phyloP scores from a whole-genome alignment of 1,140 invertebrate species.

The Bombus soroeensis region DNA sequence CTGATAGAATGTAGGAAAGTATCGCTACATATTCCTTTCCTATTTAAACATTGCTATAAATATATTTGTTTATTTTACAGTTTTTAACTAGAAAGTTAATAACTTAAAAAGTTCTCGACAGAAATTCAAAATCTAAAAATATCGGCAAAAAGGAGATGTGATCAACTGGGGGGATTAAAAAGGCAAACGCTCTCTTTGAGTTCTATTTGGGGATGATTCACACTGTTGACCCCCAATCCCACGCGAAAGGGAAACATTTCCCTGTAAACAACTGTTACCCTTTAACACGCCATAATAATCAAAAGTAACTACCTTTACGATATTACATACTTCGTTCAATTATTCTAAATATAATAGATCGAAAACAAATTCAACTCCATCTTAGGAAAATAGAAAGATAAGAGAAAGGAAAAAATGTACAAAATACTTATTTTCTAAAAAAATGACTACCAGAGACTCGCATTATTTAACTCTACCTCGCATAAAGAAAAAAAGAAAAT shows the following conservation, averaged over 20 bases:
- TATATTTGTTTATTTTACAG: not conserved
- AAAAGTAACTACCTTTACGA: not conserved
- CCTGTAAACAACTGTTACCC: constrained; percentile 36
- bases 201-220: constrained; percentile 28
- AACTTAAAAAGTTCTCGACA: not conserved
- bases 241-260: constrained; percentile 29
- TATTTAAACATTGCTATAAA: not conserved
- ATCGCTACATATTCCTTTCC: not conserved
- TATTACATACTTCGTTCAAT: too few species aligned
- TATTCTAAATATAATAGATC: not conserved
- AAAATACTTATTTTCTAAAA: not conserved
- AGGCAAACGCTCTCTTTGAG: constrained; percentile 17
- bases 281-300: not conserved
- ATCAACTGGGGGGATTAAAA: constrained; percentile 13
- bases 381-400: not conserved
- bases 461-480: not conserved
- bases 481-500: not conserved
- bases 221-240: constrained; percentile 23
- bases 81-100: not conserved
- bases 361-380: not conserved
- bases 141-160: not conserved
- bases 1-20: not conserved
- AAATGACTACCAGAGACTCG: fast-evolving
- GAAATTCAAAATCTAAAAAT: not conserved
- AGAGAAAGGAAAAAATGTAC: not conserved